Base-by-base conservation (phyloP, 2,113 vertebrate genomes). In the Siniperca chuatsi region DNA sequence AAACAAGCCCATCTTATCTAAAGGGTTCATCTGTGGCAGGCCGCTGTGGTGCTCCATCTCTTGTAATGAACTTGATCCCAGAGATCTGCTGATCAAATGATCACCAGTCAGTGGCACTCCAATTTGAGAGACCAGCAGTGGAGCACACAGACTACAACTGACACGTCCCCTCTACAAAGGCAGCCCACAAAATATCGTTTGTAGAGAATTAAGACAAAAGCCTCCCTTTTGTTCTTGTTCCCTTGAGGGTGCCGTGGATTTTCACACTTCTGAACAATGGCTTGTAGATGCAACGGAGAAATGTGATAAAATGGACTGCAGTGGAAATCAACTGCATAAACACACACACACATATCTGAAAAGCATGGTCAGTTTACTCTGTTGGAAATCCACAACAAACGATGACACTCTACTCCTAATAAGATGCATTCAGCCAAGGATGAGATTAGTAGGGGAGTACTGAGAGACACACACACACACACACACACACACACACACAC, bases 21-120 rank as follows among this genome's bases (percentile, higher is more conserved):
- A 23, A 79, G 57, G 68, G 64, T 84, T 90, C 68, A 81, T 90
- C 89, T 87, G 79, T 58, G 83, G 84, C 73, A 15, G 29, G 8
- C 69, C 72, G 66, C 86, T 10, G 23, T 21, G 72, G 55, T 42
- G 78, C 79, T 89, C 72, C 82, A 73, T 86, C 84, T 90, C 79
- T 81, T 78, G 48, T 91, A 88, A 90, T 91, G 87, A 92, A 89
- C 75, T 74, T 91, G 88, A 92, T 85, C 87, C 66, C 86, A 83
- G 69, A 90, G 85, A 90, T 90, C 54, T 79, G 70, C 77, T 80
- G 86, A 91, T 92, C 78, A 71, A 66, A 86, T 84, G 68, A 91
- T 75, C 79, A 84, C 67, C 78, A 86, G 81, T 75, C 70, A 50
- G 44, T 29, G 65, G 44, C 70, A 42, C 79, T 90, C 67, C 89